Conservation (phyloP, 2,797 vertebrate species). For the Danio tinwini region DNA sequence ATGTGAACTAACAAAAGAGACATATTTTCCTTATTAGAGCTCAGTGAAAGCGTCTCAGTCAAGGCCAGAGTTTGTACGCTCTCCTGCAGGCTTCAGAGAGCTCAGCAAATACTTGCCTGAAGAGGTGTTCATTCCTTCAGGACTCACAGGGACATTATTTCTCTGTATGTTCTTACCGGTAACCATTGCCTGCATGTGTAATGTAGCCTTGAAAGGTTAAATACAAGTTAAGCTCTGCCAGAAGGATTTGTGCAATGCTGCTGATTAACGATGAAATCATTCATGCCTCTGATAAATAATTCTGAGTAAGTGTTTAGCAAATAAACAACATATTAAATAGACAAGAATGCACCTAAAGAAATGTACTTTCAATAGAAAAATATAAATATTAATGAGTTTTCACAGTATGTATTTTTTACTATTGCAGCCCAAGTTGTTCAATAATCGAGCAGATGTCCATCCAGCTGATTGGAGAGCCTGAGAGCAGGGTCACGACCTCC, state of each 20-base stretch:
- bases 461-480: slow-evolving; percentile 29
- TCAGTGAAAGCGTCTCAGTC: slow-evolving; percentile 38
- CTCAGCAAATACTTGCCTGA: slow-evolving; percentile 27
- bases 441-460: slow-evolving; percentile 15
- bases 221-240: neutral
- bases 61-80: slow-evolving; percentile 32
- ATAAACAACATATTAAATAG: neutral
- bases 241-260: neutral
- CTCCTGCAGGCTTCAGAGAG: slow-evolving; percentile 4
- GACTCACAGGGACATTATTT: neutral
- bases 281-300: neutral
- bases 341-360: neutral
- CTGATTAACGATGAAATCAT: neutral
- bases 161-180: neutral
- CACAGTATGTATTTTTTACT: neutral
- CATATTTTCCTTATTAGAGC: slow-evolving; percentile 64
- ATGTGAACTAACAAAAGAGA: slow-evolving; percentile 61
- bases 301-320: neutral
- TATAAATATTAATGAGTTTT: neutral
- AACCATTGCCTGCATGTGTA: neutral
- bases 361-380: neutral
- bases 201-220: neutral
- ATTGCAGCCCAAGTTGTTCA: neutral
- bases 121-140: neutral
- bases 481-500: slow-evolving; percentile 7